Percentiles rank a stretch among this genome's conserved stretches.
Conservation (phyloP, 2,113 vertebrate genomes). For the Melierax canorus region DNA sequence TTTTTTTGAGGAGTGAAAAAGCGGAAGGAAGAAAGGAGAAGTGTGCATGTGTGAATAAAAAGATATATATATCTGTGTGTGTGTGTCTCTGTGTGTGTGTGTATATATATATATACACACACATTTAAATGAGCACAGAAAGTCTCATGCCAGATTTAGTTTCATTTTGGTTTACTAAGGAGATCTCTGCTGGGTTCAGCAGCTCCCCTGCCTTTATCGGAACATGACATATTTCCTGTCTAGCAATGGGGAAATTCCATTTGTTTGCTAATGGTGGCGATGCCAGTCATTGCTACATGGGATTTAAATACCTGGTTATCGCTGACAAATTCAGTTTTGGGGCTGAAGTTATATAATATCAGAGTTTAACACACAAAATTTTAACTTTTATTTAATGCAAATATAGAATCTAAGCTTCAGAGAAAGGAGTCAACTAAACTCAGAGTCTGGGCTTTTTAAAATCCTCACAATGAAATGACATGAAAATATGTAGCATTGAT, state of each 20-base stretch:
- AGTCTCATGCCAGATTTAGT: not conserved
- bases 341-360: not conserved
- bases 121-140: not conserved
- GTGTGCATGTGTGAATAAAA: not conserved
- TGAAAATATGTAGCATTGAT: not conserved
- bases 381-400: not conserved
- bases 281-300: not conserved
- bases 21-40: not conserved
- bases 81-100: fast-evolving
- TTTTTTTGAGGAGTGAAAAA: not conserved
- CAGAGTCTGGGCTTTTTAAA: not conserved
- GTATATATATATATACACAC: fast-evolving
- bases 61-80: fast-evolving
- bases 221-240: not conserved
- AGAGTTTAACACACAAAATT: not conserved
- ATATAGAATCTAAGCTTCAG: not conserved
- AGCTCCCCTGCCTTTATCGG: not conserved
- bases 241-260: not conserved
- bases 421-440: not conserved
- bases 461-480: not conserved
- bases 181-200: not conserved
- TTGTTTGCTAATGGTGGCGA: not conserved
- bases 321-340: not conserved
- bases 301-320: not conserved
- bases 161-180: not conserved